A percentile compares a stretch with the other conserved stretches of the same genome.
phyloP scores from a whole-genome alignment of 2,113 vertebrate species.

The Nothoprocta perdicaria region DNA sequence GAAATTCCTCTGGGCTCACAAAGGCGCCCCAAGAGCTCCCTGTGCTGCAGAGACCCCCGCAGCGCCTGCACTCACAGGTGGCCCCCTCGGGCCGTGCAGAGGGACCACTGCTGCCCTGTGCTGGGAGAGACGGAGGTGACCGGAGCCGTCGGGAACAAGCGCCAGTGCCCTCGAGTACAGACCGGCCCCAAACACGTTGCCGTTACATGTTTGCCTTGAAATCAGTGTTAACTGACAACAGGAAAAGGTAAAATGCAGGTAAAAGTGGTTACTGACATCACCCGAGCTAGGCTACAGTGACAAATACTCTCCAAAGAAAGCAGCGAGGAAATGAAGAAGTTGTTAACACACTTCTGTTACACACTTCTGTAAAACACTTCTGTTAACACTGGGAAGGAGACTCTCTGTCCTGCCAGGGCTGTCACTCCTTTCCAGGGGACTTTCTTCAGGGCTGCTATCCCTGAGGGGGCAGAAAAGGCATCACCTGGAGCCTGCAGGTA shows the following conservation, averaged over 20 bases:
- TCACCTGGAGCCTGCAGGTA: background rate
- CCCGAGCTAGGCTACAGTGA: background rate
- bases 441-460: background rate
- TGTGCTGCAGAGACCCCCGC: background rate
- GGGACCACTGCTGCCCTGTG: background rate
- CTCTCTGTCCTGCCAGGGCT: background rate
- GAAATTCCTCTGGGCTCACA: background rate
- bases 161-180: background rate
- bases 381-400: background rate
- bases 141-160: no score
- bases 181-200: background rate
- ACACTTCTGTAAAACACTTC: no score
- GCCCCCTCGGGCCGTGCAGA: background rate
- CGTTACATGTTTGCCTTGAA: background rate
- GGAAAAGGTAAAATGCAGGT: background rate
- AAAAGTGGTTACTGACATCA: background rate
- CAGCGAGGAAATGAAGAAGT: background rate
- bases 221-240: background rate
- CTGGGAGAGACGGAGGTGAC: no score
- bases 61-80: rapidly evolving
- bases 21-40: background rate
- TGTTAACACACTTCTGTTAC: background rate
- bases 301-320: background rate
- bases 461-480: background rate
- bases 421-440: background rate